These are phyloP conservation scores for Dryococelus australis DNA, from an alignment of 2,888 invertebrate species.

Conservation along the genomic window DNA sequence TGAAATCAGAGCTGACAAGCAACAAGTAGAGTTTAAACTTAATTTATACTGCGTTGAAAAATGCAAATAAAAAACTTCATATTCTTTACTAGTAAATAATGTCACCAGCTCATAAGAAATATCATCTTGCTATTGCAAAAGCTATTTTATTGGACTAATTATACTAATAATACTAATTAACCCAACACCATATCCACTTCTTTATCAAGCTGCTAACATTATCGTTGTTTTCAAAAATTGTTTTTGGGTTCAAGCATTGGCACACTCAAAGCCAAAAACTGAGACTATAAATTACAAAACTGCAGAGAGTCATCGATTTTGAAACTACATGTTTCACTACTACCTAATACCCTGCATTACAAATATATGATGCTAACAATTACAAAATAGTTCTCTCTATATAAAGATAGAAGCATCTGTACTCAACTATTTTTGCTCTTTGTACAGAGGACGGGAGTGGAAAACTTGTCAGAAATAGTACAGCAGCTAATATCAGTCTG, in stretches of 20 bases:
- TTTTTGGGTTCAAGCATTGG: not conserved
- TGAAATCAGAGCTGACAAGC: too few relatives aligned
- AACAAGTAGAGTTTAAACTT: too few relatives aligned
- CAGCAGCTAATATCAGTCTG: not conserved
- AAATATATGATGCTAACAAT: slow-evolving; percentile 9
- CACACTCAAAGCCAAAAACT: not conserved
- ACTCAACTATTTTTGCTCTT: not conserved
- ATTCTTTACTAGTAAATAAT: too few relatives aligned
- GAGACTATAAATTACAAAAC: not conserved
- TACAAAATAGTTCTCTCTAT: slow-evolving; percentile 3
- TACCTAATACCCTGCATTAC: slow-evolving; percentile 3
- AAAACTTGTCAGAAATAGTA: slow-evolving; percentile 9
- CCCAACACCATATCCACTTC: not conserved
- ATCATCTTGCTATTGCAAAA: too few relatives aligned
- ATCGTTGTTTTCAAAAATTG: not conserved
- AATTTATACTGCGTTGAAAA: too few relatives aligned
- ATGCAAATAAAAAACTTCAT: too few relatives aligned
- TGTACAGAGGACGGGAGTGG: slow-evolving; percentile 5
- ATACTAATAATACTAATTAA: not conserved
- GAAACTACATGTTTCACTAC: not conserved
- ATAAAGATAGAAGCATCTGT: slow-evolving; percentile 16
- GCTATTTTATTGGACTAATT: not conserved
- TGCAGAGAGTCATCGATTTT: not conserved
- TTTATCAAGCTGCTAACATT: not conserved
- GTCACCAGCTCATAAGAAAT: too few relatives aligned